Evolutionary conservation across 2,797 vertebrate genomes (phyloP), one percentile per base, ranked within the genome.

Genomic region (Rhadinocentrus ornatus): DNA sequence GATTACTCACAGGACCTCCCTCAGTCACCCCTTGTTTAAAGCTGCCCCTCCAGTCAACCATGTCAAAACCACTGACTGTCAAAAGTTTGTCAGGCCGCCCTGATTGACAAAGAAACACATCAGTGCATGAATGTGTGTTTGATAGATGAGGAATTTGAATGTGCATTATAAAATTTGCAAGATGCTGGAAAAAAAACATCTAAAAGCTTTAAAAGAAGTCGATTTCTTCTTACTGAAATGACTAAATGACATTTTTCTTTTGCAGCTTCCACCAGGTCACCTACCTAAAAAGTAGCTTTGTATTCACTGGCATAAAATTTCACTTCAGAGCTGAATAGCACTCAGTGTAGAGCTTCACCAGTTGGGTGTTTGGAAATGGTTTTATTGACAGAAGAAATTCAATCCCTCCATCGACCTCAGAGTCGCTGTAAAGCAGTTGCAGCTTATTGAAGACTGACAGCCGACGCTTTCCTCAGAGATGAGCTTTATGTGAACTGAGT

Each of bases 1-100:
- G 75, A 75, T 87, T 81, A 81, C 68, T 86, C 81, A 83, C 61
- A 46, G 20, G 78, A 15, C 60, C 67, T 74, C 58, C 60, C 55
- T 34, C 15, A 31, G 76, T 58, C 75, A 48, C 62, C 16, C 39
- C 35, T 60, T n/a, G 12, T 8, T 81, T 44, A 18, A 59, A 83
- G 76, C 67, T 70, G n/a, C 18, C 67, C 68, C 74, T 46, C 5
- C 6, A 62, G 74, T 75, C 71, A 44, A 24, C 65, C 50, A 6
- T n/a, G 63, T 74, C 87, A 85, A 22, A 58, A 63, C 54, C 22
- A 65, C 68, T 81, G 27, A 75, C 60, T n/a, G 74, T 90, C 76
- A 78, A 27, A 75, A 53, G 46, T 27, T 18, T 39, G 64, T 13
- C 7, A 20, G 53, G 20, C 39, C 26, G 37, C 24, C 22, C 24